Evolutionary conservation across 2,888 invertebrate species (phyloP).

Genomic region (Mantis religiosa): DNA sequence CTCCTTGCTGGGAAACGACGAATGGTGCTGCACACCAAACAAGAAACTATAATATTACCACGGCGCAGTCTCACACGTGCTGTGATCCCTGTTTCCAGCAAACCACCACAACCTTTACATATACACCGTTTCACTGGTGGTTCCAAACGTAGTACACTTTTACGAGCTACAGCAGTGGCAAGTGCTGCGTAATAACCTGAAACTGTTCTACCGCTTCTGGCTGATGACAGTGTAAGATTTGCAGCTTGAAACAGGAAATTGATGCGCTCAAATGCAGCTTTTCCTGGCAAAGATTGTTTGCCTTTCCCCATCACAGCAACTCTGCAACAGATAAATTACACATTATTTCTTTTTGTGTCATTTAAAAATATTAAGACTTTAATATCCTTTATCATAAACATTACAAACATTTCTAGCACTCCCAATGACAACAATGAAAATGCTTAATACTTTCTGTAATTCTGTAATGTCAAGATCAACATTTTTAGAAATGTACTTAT

Average conservation of each 20-base stretch:
- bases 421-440: too few species aligned
- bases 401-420: too few species aligned
- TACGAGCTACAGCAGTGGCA: not conserved
- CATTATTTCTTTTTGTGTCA: too few species aligned
- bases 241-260: not conserved
- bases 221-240: not conserved
- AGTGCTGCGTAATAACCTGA: not conserved
- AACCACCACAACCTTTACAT: slow-evolving; percentile 56
- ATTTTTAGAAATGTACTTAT: too few species aligned
- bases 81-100: slow-evolving; percentile 51
- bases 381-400: too few species aligned
- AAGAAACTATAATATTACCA: slow-evolving; percentile 49
- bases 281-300: not conserved
- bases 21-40: slow-evolving; percentile 44
- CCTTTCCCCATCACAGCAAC: not conserved
- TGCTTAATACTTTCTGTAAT: too few species aligned
- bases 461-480: too few species aligned
- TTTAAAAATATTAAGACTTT: too few species aligned
- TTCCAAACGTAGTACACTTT: slow-evolving; percentile 38
- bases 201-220: not conserved
- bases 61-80: slow-evolving; percentile 50
- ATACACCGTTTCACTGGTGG: slow-evolving; percentile 57
- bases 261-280: not conserved
- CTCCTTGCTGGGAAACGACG: slow-evolving; percentile 44
- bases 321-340: not conserved